A percentile compares a stretch with the other conserved stretches of the same genome.
Conservation (phyloP, 2,113 vertebrate species). For the Malurus cyaneus region DNA sequence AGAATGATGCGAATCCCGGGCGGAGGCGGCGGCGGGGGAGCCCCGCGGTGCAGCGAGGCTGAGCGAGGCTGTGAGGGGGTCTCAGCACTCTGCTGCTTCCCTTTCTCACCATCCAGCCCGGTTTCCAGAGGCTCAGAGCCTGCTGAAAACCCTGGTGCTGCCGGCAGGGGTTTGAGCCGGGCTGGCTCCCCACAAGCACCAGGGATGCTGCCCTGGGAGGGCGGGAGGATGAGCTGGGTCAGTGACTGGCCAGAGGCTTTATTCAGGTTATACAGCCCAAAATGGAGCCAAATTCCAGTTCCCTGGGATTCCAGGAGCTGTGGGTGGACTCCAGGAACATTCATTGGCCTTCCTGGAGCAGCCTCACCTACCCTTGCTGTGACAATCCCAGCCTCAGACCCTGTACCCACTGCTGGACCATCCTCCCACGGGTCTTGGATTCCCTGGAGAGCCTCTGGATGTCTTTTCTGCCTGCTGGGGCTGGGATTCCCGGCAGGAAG, state of each 20-base stretch:
- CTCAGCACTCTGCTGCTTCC: not conserved
- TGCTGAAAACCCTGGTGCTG: not conserved
- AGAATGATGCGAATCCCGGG: not conserved
- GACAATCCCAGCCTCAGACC: not conserved
- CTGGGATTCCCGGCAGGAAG: not conserved
- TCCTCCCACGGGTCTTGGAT: not conserved
- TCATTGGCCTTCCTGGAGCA: not conserved
- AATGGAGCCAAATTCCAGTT: not conserved
- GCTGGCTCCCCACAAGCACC: not conserved
- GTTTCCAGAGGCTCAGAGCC: not conserved
- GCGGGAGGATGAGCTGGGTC: not conserved
- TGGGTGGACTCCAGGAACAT: not conserved
- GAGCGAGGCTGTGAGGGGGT: not conserved
- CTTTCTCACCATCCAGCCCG: not conserved
- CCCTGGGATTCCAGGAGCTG: not conserved
- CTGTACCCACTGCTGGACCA: accelerated
- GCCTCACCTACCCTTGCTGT: too few relatives aligned
- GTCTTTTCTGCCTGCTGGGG: accelerated
- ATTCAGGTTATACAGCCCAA: not conserved
- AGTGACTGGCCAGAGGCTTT: not conserved
- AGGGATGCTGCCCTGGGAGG: not conserved
- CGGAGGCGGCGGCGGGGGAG: not conserved
- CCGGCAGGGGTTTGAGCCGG: not conserved
- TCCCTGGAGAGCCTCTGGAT: not conserved
- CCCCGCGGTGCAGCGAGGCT: not conserved